These are phyloP conservation scores for Dendrocopos noguchii DNA, from an alignment of 2,113 vertebrate genomes.

Conservation along the genomic window DNA sequence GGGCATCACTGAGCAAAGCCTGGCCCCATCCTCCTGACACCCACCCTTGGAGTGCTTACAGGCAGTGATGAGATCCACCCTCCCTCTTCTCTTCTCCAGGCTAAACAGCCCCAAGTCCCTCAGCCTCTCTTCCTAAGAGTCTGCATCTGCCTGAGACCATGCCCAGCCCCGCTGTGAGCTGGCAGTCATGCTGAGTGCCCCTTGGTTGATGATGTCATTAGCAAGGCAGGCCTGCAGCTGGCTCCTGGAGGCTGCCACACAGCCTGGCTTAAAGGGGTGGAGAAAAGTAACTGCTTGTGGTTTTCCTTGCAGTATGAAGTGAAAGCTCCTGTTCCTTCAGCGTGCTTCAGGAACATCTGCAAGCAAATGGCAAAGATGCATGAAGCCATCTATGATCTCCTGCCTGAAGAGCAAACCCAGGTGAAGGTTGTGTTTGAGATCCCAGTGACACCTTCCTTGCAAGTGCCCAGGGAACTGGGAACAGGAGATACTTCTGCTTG, in stretches of 20 bases:
- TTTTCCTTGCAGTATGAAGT: slow-evolving; percentile 90
- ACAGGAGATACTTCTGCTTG: neutral
- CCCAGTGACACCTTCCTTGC: neutral
- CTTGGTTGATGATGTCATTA: neutral
- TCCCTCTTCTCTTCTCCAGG: no score
- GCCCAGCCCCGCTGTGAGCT: neutral
- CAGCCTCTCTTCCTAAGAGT: no score
- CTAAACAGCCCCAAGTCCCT: no score
- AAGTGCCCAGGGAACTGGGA: neutral
- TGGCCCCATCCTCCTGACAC: no score
- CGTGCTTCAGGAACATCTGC: slow-evolving; percentile 94
- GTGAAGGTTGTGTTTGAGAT: slow-evolving; percentile 68
- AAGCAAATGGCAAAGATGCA: slow-evolving; percentile 99
- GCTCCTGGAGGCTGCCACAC: neutral
- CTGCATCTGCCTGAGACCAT: no score
- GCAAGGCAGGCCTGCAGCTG: neutral
- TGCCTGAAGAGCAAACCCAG: slow-evolving; percentile 95
- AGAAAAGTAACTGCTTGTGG: neutral
- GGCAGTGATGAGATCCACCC: no score
- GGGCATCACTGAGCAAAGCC: no score
- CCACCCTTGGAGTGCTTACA: no score
- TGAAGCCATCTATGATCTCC: slow-evolving; percentile 92
- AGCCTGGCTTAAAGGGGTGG: neutral
- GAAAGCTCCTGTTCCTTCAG: slow-evolving; percentile 95
- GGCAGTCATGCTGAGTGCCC: neutral